A percentile compares a stretch with the other conserved stretches of the same genome.
These are phyloP conservation scores for Kobus ellipsiprymnus DNA, from an alignment of 2,113 vertebrate species.

Conservation along the genomic window DNA sequence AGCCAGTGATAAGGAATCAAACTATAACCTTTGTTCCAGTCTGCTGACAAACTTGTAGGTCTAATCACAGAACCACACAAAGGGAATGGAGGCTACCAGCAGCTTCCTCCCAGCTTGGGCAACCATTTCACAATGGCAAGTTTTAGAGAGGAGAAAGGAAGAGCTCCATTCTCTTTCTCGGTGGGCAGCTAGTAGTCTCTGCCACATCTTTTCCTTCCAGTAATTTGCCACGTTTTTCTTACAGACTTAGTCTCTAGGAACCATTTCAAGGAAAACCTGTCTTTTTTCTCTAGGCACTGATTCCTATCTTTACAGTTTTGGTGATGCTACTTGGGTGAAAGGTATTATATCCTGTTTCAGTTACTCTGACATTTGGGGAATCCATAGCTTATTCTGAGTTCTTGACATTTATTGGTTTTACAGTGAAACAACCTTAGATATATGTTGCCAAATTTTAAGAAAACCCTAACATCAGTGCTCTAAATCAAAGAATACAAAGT, in stretches of 20 bases:
- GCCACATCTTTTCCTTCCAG: not conserved
- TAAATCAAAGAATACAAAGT: not conserved
- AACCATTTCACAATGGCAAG: not conserved
- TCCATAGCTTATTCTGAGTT: not conserved
- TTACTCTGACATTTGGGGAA: not conserved
- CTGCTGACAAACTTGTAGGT: not conserved
- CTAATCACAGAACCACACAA: not conserved
- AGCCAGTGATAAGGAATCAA: not conserved
- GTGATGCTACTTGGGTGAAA: not conserved
- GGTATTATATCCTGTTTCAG: not conserved
- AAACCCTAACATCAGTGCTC: not conserved
- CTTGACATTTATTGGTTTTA: not conserved
- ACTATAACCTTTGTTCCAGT: not conserved
- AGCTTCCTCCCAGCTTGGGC: not conserved
- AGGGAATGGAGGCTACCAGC: fast-evolving
- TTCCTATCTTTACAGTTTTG: not conserved
- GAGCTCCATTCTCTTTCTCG: not conserved
- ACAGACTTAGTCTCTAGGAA: not conserved
- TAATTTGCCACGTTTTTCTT: not conserved
- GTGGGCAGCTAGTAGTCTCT: not conserved
- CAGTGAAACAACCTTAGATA: not conserved
- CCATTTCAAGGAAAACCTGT: not conserved
- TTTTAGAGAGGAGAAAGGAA: not conserved
- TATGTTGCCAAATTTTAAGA: not conserved
- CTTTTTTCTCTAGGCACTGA: not conserved